Conservation (phyloP, 35 echinoderm and acorn worm genomes). For the Acanthaster planci region DNA sequence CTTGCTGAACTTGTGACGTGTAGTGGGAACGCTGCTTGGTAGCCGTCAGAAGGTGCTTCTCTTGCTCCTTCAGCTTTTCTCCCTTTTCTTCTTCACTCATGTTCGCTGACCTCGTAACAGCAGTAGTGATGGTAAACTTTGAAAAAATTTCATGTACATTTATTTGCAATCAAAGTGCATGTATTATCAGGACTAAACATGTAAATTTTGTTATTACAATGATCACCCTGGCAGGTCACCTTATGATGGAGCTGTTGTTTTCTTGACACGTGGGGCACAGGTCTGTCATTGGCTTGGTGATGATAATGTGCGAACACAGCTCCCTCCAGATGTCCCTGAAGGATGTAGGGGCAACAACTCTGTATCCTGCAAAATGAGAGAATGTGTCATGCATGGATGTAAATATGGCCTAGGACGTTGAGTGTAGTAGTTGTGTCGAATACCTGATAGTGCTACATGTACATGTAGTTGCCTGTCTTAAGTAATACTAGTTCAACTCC, state of each 20-base stretch:
- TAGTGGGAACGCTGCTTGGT: background rate
- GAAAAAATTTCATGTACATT: too few species aligned
- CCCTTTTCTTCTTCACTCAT: background rate
- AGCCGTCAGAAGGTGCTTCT: background rate
- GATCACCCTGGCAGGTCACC: too few species aligned
- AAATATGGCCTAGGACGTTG: too few species aligned
- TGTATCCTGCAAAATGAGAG: background rate
- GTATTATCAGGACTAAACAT: too few species aligned
- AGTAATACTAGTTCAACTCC: too few species aligned
- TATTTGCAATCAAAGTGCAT: too few species aligned
- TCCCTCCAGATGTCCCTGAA: constrained; percentile 35
- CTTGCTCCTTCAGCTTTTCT: background rate
- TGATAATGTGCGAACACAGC: constrained; percentile 34
- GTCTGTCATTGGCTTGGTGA: constrained; percentile 46
- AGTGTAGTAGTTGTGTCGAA: too few species aligned
- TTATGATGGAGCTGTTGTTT: constrained; percentile 56
- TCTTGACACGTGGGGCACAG: constrained; percentile 61
- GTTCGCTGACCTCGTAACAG: background rate
- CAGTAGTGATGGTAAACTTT: too few species aligned
- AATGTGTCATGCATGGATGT: too few species aligned
- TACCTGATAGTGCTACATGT: too few species aligned
- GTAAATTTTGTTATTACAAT: too few species aligned
- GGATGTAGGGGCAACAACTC: background rate
- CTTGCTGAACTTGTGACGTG: background rate
- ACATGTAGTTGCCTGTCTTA: too few species aligned